Evolutionary conservation across 2,113 vertebrate genomes (phyloP), one percentile per base, ranked within the genome.

Genomic region (Pangasianodon hypophthalmus): DNA sequence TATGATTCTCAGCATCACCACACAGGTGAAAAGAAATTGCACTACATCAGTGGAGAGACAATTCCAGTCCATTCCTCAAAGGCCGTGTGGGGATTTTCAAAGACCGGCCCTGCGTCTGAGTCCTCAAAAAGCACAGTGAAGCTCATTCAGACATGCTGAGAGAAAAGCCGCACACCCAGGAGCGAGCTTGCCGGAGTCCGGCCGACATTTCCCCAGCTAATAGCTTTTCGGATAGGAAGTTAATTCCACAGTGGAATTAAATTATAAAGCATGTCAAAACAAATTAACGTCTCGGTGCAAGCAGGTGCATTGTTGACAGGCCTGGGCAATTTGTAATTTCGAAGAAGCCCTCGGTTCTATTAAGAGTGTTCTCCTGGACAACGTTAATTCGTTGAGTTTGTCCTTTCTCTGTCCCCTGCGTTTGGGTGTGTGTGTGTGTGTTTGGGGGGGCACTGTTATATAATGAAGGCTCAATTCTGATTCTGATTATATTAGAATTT

Each of bases 251-350:
- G 85, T 92, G 85, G 87, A 93, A 96, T 97, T 95, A 94, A 96
- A 96, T 96, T 95, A 95, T 94, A 95, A 96, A 94, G 90, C 90
- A 86, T 91, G 91, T 96, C 93, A 96, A 95, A 96, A 95, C 91
- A 94, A 92, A 95, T 96, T 95, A 96, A 92, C 87, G 90, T 96
- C 95, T 96, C 94, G 84, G 73, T 24, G 84, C 91, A 93, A 95
- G 92, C 93, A 95, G 92, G 90, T 93, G 95, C 93, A 62, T 94
- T 89, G 94, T 88, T 94, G 94, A 95, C 94, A 93, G 90, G 92
- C 92, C 54, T 88, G 87, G 94, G 94, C 92, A 94, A 94, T 93
- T 95, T 89, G 92, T 93, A 95, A 95, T 96, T 94, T 94, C 91
- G 93, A 94, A 91, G 91, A 85, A 93, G 92, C 91, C 90, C 90